A percentile compares a stretch with the other conserved stretches of the same genome.
phyloP scores from a whole-genome alignment of 1,140 invertebrate species.

The Psix sp. region DNA sequence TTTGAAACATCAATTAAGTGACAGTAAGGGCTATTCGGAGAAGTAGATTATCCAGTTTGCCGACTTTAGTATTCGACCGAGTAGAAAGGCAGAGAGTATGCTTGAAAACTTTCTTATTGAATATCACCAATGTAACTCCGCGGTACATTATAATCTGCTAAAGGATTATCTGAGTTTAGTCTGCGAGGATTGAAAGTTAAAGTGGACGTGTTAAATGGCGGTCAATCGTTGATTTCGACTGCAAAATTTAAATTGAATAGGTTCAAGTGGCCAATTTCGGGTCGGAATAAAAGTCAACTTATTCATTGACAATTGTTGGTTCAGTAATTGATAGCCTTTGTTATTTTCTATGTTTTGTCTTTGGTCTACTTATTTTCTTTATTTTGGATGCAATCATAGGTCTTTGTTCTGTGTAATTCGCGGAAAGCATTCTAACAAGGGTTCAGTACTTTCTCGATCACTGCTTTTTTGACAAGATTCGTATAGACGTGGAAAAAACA shows the following conservation, averaged over 20 bases:
- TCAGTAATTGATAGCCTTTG: no score
- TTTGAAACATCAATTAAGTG: constrained; percentile 29
- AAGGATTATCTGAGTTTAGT: constrained; percentile 46
- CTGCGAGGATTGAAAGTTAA: constrained; percentile 39
- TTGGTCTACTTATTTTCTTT: no score
- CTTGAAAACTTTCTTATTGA: constrained; percentile 50
- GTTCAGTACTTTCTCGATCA: no score
- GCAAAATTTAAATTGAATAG: neutral
- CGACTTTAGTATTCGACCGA: constrained; percentile 51
- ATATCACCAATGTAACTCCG: constrained; percentile 45
- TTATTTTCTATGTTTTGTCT: no score
- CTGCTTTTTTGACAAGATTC: no score
- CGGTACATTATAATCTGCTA: constrained; percentile 49
- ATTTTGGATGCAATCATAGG: no score
- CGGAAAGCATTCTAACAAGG: no score
- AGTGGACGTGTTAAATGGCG: constrained; percentile 46
- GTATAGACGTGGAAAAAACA: no score
- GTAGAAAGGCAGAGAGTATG: constrained; percentile 40
- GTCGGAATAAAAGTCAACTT: constrained; percentile 11
- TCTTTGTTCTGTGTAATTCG: no score
- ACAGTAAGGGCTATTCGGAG: constrained; percentile 22
- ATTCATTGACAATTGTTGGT: no score
- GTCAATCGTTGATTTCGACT: constrained; percentile 41
- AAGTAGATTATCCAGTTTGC: constrained; percentile 45
- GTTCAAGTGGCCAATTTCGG: constrained; percentile 19